These are phyloP conservation scores for Drosophila subpulchrella DNA, from an alignment of 1,140 invertebrate species.

Conservation along the genomic window DNA sequence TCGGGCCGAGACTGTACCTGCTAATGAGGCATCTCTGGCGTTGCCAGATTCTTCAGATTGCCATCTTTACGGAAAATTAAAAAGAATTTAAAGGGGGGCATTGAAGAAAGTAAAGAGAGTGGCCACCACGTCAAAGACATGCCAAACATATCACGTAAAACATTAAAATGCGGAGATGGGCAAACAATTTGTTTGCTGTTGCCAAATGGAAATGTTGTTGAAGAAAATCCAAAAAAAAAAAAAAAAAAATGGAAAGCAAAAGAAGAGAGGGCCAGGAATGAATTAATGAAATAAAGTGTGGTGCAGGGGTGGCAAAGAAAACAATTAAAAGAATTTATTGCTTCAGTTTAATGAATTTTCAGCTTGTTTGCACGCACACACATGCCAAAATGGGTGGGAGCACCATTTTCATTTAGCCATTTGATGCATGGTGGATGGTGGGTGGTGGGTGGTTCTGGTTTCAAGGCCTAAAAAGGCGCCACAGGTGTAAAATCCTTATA, in stretches of 20 bases:
- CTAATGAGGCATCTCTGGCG: conserved; percentile 36
- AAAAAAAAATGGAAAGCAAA: neutral
- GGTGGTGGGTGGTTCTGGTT: neutral
- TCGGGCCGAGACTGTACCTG: conserved; percentile 32
- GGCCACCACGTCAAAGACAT: conserved; percentile 37
- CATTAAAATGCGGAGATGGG: conserved; percentile 35
- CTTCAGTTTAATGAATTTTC: conserved; percentile 79
- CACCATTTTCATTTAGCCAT: conserved; percentile 49
- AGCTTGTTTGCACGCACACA: conserved; percentile 72
- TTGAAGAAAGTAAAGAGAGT: conserved; percentile 2
- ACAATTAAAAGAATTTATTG: conserved; percentile 82
- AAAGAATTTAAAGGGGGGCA: conserved; percentile 53
- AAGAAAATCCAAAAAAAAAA: conserved; percentile 8
- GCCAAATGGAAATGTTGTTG: conserved; percentile 13
- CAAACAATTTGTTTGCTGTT: conserved; percentile 3
- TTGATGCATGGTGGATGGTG: conserved; percentile 42
- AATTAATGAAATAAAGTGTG: conserved; percentile 14
- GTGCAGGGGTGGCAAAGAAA: conserved; percentile 40
- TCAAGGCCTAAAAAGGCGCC: conserved; percentile 49
- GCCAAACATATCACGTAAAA: conserved; percentile 52
- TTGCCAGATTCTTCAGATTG: neutral
- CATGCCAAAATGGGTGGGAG: neutral
- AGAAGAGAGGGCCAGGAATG: neutral
- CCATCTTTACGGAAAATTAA: conserved; percentile 17
- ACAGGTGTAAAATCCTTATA: conserved; percentile 75